Conservation (phyloP, 2,113 vertebrate genomes). For the Columbina picui region DNA sequence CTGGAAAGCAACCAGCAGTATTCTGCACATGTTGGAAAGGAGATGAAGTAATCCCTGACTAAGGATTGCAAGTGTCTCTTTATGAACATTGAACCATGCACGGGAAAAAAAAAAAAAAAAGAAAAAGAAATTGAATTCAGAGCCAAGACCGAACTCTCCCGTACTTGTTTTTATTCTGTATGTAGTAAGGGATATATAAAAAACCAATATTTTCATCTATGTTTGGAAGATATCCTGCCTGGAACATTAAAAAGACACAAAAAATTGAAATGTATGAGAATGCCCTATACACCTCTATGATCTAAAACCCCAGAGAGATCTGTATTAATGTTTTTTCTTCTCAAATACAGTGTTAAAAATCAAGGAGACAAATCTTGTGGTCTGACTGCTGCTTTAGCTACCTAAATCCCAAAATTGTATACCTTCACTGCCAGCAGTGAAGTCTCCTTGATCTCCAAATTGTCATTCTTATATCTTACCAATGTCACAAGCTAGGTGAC, state of each 20-base stretch:
- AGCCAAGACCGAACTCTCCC: background rate
- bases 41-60: background rate
- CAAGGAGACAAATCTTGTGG: background rate
- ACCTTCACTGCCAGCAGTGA: background rate
- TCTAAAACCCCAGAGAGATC: background rate
- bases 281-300: background rate
- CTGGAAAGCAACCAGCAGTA: background rate
- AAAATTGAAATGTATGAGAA: background rate
- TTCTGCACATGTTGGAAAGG: background rate
- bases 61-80: background rate
- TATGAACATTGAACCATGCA: background rate
- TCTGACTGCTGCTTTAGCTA: background rate
- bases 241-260: background rate
- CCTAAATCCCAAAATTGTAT: conserved; percentile 51
- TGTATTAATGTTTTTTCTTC: background rate
- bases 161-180: background rate
- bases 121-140: background rate
- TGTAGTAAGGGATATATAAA: background rate
- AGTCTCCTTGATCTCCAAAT: conserved; percentile 36
- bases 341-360: conserved; percentile 13
- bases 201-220: background rate
- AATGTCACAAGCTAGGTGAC: background rate
- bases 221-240: background rate
- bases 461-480: background rate
- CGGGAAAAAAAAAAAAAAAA: background rate